Percentiles rank a stretch among this genome's conserved stretches.
Conservation (phyloP, 2,888 invertebrate species). For the Aspidiotus rigidus region DNA sequence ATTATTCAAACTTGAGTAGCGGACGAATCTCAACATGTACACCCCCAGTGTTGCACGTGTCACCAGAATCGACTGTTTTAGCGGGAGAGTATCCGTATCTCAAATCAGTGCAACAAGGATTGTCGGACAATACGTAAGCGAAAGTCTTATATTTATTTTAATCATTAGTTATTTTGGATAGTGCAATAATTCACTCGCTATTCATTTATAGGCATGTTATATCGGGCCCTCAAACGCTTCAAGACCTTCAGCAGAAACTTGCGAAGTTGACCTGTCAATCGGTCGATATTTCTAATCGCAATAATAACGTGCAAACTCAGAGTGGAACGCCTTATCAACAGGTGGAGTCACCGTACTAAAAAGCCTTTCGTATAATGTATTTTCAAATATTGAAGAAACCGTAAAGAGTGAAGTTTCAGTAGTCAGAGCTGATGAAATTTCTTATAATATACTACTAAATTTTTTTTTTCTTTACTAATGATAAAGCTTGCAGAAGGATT, state of each 20-base stretch:
- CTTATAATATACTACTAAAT: no score
- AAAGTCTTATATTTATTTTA: background rate
- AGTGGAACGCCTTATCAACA: conserved; percentile 24
- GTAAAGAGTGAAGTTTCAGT: no score
- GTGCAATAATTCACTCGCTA: background rate
- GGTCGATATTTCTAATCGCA: conserved; percentile 17
- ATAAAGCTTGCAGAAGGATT: no score
- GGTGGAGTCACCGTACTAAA: background rate
- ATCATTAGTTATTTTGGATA: background rate
- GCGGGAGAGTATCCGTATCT: conserved; percentile 13
- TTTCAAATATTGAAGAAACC: background rate
- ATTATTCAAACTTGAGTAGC: conserved; percentile 4
- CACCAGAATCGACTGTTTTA: conserved; percentile 21
- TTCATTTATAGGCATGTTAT: background rate
- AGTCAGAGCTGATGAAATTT: no score
- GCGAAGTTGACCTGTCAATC: conserved; percentile 28
- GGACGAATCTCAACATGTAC: conserved; percentile 18
- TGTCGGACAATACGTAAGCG: conserved; percentile 17
- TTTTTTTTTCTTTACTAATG: no score
- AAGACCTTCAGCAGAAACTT: conserved; percentile 31
- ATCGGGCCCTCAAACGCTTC: conserved; percentile 26
- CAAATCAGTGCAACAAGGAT: conserved; percentile 20
- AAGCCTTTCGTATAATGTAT: background rate
- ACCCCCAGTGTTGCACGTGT: conserved; percentile 17
- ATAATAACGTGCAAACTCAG: conserved; percentile 10